Percentiles rank a stretch among this genome's conserved stretches.
These are phyloP conservation scores for Galeopsomyia nigrocyanea DNA, from an alignment of 2,888 invertebrate genomes.

Conservation along the genomic window DNA sequence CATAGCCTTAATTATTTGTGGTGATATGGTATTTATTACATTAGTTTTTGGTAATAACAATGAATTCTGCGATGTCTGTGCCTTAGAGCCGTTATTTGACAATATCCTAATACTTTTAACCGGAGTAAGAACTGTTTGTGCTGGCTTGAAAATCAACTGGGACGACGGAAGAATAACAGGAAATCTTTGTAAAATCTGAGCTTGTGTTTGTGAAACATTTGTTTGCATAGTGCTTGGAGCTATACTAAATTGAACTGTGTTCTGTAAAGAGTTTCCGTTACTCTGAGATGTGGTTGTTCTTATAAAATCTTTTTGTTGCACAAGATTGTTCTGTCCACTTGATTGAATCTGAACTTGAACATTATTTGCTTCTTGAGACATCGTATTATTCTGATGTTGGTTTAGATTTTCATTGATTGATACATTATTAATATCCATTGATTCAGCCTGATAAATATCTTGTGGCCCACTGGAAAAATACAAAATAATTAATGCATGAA, in stretches of 20 bases:
- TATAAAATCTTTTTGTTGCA: conserved; percentile 27
- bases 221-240: conserved; percentile 44
- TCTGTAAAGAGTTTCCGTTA: conserved; percentile 50
- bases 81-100: conserved; percentile 51
- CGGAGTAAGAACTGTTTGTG: conserved; percentile 58
- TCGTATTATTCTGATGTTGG: conserved; percentile 43
- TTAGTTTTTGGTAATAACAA: conserved; percentile 60
- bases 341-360: conserved; percentile 18
- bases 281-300: conserved; percentile 23
- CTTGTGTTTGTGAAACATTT: conserved; percentile 51
- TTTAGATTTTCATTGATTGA: conserved; percentile 21
- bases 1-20: conserved; percentile 59
- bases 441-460: conserved; percentile 35
- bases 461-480: conserved; percentile 18
- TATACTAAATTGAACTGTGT: conserved; percentile 50
- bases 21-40: conserved; percentile 55
- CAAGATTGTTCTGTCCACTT: conserved; percentile 16
- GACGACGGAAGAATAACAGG: conserved; percentile 60
- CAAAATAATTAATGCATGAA: not conserved
- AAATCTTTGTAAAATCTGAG: conserved; percentile 58
- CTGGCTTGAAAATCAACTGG: conserved; percentile 61
- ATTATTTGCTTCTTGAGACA: conserved; percentile 40
- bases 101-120: conserved; percentile 59
- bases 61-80: conserved; percentile 53
- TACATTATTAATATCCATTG: conserved; percentile 17